Base-by-base conservation (phyloP, 2,797 vertebrate genomes). In the Oryzias dopingdopingensis region DNA sequence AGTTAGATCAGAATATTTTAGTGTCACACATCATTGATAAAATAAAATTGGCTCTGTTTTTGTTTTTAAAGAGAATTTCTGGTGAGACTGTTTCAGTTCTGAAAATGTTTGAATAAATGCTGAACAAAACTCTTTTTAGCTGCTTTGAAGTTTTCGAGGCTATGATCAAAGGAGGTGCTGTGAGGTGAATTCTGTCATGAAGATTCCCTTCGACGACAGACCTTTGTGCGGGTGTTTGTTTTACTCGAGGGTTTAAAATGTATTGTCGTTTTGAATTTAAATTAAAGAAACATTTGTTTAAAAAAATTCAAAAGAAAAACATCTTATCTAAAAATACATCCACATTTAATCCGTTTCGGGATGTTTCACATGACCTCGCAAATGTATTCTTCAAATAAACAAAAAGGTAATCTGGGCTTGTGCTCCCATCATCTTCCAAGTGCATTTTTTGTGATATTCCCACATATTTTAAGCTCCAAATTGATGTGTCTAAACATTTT, bases 91-190 rank as follows among this genome's bases (percentile, higher is more conserved):
- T 50, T 70, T 42, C 59, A 51, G 47, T 58, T 42, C 32, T 37
- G 51, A 69, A 82, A 80, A 59, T 59, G 54, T 68, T 79, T 24
- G 56, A 69, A 75, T 69, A 65, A 70, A 74, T 66, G 56, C 69
- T 72, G 59, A 82, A 80, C 75, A 49, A 54, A 68, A 59, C 73
- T 80, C 50, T 68, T 37, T 53, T 58, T 58, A 70, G 67, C 67
- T 52, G 37, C 73, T 86, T 86, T 87, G 79, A 86, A 77, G 84
- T 66, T 20, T 49, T 56, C 46, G 68, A 55, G 76, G 67, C 59
- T 61, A 53, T 60, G 79, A 85, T 86, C 72, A 85, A 84, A 86
- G 65, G 23, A 56, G 62, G 60, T 52, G 71, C 72, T 80, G 64
- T 5, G 12, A 81, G 81, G 65, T 17, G 6, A 69, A 48, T 66